Conservation (phyloP, 2,113 vertebrate species). For the Mustela nigripes region DNA sequence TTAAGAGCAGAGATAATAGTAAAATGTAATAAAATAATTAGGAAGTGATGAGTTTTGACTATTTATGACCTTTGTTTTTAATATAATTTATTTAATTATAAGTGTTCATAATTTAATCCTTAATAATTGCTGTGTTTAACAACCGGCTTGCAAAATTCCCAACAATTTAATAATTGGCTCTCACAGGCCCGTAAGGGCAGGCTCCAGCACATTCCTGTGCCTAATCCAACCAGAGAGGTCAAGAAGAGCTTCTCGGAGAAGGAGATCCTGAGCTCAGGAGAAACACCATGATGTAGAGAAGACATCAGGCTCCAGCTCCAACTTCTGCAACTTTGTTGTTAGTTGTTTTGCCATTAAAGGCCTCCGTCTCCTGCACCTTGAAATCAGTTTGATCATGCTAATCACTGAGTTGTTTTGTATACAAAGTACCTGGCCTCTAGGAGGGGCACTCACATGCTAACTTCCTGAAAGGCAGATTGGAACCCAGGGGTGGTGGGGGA, state of each 20-base stretch:
- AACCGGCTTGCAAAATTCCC: conserved; percentile 78
- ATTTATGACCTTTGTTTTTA: conserved; percentile 76
- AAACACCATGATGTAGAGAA: accelerated
- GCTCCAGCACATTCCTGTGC: conserved; percentile 53
- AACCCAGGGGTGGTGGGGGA: not conserved
- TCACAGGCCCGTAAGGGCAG: conserved; percentile 49
- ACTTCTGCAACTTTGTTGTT: not conserved
- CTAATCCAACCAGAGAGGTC: conserved; percentile 12
- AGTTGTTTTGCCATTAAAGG: accelerated
- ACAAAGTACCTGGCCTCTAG: not conserved
- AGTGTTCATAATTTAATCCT: conserved; percentile 75
- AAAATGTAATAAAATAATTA: conserved; percentile 82
- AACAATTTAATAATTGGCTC: conserved; percentile 70
- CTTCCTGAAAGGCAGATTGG: not conserved
- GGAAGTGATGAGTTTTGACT: conserved; percentile 75
- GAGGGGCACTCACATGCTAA: not conserved
- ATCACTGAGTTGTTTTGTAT: not conserved
- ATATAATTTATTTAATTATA: conserved; percentile 79
- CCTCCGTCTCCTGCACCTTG: not conserved
- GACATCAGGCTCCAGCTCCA: not conserved
- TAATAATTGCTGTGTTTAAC: conserved; percentile 78
- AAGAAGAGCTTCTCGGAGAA: conserved; percentile 47
- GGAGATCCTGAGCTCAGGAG: not conserved
- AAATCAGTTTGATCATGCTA: not conserved
- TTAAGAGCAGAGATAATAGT: conserved; percentile 59